phyloP scores from a whole-genome alignment of 2,888 invertebrate species.

The Syrista parreyssii region DNA sequence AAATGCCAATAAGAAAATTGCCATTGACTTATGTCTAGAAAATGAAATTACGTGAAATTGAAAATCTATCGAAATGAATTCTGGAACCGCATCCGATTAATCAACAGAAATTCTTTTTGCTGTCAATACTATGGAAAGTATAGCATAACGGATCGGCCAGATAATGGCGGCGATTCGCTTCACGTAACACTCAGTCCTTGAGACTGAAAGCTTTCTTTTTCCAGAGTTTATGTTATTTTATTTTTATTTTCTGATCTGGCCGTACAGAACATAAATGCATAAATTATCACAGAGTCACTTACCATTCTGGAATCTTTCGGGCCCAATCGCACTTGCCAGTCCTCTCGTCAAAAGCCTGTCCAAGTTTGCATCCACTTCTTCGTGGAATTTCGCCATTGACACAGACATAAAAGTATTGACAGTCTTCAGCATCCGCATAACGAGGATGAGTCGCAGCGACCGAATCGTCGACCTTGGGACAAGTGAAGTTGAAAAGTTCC shows the following conservation, averaged over 20 bases:
- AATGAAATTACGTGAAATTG: neutral
- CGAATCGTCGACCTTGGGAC: slow-evolving; percentile 81
- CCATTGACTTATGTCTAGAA: neutral
- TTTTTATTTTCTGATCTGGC: neutral
- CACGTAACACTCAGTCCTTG: neutral
- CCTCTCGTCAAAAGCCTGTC: slow-evolving; percentile 88
- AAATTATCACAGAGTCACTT: slow-evolving; percentile 48
- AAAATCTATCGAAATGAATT: neutral
- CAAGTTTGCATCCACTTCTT: slow-evolving; percentile 87
- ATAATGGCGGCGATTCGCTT: neutral
- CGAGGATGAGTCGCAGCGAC: slow-evolving; percentile 84
- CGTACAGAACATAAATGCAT: neutral
- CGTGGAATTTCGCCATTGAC: slow-evolving; percentile 88
- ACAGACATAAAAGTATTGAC: slow-evolving; percentile 93
- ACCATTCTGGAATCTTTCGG: slow-evolving; percentile 91
- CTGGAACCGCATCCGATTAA: neutral
- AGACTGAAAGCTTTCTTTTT: neutral
- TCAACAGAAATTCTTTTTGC: neutral
- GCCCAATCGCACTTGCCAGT: slow-evolving; percentile 87
- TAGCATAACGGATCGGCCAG: neutral
- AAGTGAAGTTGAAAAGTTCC: slow-evolving; percentile 87
- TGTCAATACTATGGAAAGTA: neutral
- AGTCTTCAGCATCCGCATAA: slow-evolving; percentile 88
- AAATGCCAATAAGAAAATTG: neutral
- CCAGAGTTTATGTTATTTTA: neutral